Evolutionary conservation across 2,888 invertebrate genomes (phyloP).

Genomic region (Drosophila prostipennis): DNA sequence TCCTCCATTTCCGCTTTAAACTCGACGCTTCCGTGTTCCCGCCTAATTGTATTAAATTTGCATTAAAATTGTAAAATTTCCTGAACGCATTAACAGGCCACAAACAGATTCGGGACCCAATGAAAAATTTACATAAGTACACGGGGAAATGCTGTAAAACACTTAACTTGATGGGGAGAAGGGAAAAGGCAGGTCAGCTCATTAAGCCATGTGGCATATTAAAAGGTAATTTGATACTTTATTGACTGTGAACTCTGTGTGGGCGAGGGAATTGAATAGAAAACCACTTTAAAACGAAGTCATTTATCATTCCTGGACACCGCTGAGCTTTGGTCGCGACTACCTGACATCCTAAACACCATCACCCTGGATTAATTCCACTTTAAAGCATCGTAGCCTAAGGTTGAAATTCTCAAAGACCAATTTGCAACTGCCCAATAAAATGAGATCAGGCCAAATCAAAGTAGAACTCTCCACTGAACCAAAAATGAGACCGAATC

Average conservation of each 20-base stretch:
- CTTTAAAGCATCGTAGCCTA: slow-evolving; percentile 31
- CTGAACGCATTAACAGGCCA: slow-evolving; percentile 47
- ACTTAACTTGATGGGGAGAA: slow-evolving; percentile 42
- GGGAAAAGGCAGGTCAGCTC: slow-evolving; percentile 34
- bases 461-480: slow-evolving; percentile 26
- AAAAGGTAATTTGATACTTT: slow-evolving; percentile 51
- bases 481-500: slow-evolving; percentile 5
- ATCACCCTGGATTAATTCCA: slow-evolving; percentile 9
- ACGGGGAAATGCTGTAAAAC: slow-evolving; percentile 40
- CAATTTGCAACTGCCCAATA: slow-evolving; percentile 10
- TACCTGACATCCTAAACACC: slow-evolving; percentile 23
- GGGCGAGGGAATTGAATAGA: slow-evolving; percentile 18
- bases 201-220: slow-evolving; percentile 70
- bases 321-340: not conserved
- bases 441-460: slow-evolving; percentile 51
- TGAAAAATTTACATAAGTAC: slow-evolving; percentile 38
- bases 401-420: not conserved
- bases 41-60: slow-evolving; percentile 73
- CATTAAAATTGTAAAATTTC: slow-evolving; percentile 62
- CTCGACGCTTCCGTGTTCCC: slow-evolving; percentile 13
- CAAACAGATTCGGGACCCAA: slow-evolving; percentile 26
- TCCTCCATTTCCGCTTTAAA: slow-evolving; percentile 43
- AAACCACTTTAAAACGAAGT: slow-evolving; percentile 11
- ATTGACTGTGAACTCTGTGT: slow-evolving; percentile 30
- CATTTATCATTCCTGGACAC: slow-evolving; percentile 64